phyloP scores from a whole-genome alignment of 1,140 invertebrate genomes.

The Pseudomyrmex concolor region DNA sequence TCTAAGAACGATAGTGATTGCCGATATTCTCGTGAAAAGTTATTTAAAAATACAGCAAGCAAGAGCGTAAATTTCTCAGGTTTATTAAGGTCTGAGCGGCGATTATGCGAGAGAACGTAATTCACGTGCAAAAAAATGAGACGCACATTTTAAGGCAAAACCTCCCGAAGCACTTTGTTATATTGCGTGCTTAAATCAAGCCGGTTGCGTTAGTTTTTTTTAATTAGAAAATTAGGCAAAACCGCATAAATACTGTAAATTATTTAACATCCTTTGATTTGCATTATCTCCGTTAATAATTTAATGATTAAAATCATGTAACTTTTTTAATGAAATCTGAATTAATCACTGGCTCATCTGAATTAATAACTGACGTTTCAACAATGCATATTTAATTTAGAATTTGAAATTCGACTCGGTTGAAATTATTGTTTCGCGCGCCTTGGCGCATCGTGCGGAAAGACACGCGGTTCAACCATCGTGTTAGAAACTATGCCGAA shows the following conservation, averaged over 20 bases:
- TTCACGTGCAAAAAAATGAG: slow-evolving; percentile 7
- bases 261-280: not conserved
- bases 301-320: not conserved
- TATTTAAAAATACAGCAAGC: slow-evolving; percentile 20
- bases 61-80: not conserved
- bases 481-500: not conserved
- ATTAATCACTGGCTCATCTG: not conserved
- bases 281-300: no score
- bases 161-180: slow-evolving; percentile 22
- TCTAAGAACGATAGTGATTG: not conserved
- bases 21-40: not conserved
- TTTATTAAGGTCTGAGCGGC: slow-evolving; percentile 13
- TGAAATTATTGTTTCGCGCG: not conserved
- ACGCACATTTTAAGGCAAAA: slow-evolving; percentile 17
- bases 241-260: not conserved
- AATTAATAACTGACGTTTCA: not conserved
- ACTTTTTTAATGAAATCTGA: not conserved
- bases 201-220: not conserved
- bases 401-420: not conserved
- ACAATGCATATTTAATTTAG: not conserved
- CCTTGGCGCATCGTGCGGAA: not conserved
- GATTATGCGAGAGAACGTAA: slow-evolving; percentile 28
- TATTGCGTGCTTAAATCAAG: slow-evolving; percentile 19
- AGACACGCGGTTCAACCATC: not conserved
- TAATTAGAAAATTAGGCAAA: slow-evolving; percentile 3